Percentiles rank a stretch among this genome's conserved stretches.
phyloP scores from a whole-genome alignment of 1,140 invertebrate species.

The Nebria ingens region DNA sequence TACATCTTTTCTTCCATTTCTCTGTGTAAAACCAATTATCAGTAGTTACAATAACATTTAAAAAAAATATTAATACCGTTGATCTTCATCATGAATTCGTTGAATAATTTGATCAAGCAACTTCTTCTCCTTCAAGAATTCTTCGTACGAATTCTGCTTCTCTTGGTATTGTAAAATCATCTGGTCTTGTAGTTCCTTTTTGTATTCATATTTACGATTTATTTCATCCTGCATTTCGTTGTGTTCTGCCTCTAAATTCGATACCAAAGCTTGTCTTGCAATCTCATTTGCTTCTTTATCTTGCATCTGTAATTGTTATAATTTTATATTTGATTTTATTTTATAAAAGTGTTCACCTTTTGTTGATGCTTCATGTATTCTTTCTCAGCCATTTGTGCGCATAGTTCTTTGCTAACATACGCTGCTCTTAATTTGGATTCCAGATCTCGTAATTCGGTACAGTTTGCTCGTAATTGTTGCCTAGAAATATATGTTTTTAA shows the following conservation, averaged over 20 bases:
- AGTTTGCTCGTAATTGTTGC: constrained; percentile 31
- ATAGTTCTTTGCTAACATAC: constrained; percentile 33
- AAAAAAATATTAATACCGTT: constrained; percentile 16
- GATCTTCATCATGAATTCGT: constrained; percentile 33
- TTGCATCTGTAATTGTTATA: constrained; percentile 12
- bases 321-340: background rate
- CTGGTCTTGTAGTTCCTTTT: constrained; percentile 33
- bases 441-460: constrained; percentile 32
- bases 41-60: too few relatives aligned
- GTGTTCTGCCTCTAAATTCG: constrained; percentile 21
- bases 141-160: constrained; percentile 31
- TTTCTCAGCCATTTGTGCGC: constrained; percentile 34
- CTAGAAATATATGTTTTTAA: constrained; percentile 19
- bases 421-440: constrained; percentile 32
- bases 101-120: constrained; percentile 33
- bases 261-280: constrained; percentile 18
- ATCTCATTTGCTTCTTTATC: constrained; percentile 18
- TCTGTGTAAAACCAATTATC: constrained; percentile 10
- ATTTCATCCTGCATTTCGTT: constrained; percentile 22
- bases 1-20: constrained; percentile 28
- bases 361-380: constrained; percentile 20
- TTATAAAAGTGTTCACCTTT: constrained; percentile 17
- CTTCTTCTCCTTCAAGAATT: constrained; percentile 35
- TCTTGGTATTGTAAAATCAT: constrained; percentile 30
- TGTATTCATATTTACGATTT: constrained; percentile 28